Evolutionary conservation across 2,113 vertebrate species (phyloP).

Genomic region (Psilopogon haemacephalus): DNA sequence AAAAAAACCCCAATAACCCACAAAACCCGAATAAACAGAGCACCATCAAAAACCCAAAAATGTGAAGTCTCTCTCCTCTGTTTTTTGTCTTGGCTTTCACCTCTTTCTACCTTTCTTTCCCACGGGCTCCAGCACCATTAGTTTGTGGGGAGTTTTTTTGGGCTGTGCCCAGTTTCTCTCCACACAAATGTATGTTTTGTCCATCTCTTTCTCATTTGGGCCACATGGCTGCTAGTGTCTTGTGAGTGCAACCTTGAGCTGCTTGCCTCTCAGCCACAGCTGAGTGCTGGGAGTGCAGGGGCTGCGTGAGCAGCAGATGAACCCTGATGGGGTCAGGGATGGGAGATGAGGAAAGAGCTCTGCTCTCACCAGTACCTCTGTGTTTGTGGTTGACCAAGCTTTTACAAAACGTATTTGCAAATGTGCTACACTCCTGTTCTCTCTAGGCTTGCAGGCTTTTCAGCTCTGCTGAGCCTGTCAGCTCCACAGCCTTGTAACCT

Average conservation of each 20-base stretch:
- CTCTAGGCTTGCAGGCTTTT: not conserved
- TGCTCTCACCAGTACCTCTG: not conserved
- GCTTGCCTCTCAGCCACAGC: not conserved
- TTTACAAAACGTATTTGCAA: not conserved
- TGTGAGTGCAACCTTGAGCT: not conserved
- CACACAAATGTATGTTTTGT: not conserved
- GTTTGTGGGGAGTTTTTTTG: not conserved
- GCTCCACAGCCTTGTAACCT: not conserved
- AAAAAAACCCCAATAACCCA: no score
- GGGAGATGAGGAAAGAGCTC: no score
- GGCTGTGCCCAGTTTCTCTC: not conserved
- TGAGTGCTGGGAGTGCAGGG: fast-evolving
- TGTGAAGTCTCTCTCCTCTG: not conserved
- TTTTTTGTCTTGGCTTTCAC: not conserved
- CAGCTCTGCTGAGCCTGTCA: not conserved
- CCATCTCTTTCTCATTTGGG: not conserved
- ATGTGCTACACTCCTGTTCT: fast-evolving
- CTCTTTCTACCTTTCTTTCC: not conserved
- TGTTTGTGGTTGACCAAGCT: not conserved
- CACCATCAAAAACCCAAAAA: no score
- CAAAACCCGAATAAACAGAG: no score
- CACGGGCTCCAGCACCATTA: not conserved
- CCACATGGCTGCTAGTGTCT: not conserved
- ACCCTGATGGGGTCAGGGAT: fast-evolving
- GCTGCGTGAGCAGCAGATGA: not conserved